Evolutionary conservation across 2,797 vertebrate genomes (phyloP), one percentile per base, ranked within the genome.

Genomic region (Melanotaenia nigrans): DNA sequence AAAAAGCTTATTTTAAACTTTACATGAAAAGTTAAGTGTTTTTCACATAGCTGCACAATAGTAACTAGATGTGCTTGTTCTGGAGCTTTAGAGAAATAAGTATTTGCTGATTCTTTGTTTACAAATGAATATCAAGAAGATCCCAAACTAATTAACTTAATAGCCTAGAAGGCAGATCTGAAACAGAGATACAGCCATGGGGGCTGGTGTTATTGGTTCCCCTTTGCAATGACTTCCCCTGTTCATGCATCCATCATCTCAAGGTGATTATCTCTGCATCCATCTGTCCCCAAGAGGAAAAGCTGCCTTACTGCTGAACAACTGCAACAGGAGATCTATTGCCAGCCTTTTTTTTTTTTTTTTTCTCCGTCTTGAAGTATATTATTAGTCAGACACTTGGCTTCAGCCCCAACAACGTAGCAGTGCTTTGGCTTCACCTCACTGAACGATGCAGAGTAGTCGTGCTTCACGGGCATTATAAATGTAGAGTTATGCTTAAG

Each of bases 141-240:
- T 73, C 77, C 79, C 83, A 90, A 83, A 90, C 83, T 86, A 91
- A 92, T 92, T 87, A 89, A 82, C 68, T 40, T 82, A 89, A 89
- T 81, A 66, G 82, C 86, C 81, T 69, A 81, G 74, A 74, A 87
- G 83, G 81, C 79, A 78, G 79, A 87, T 85, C 74, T 51, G 75
- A 32, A 68, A 77, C 72, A 75, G 70, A 79, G 86, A 85, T 82
- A 66, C 60, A 73, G 66, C 32, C 32, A 33, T 24, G 22, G 63
- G 53, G 56, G 72, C 68, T 4, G 20, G 16, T 73, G 76, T 84
- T 89, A 75, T 85, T 84, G 71, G 71, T 85, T 86, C 55, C 63
- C 79, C 70, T 69, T 70, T 84, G 65, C 77, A 83, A 90, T 83
- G 66, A 77, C 81, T 86, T 83, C 83, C 82, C 81, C 61, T n/a